Evolutionary conservation across 37 sponge, comb jelly and placozoan genomes (phyloP), one percentile per base, ranked within the genome.

Genomic region (Hormiphora californensis): DNA sequence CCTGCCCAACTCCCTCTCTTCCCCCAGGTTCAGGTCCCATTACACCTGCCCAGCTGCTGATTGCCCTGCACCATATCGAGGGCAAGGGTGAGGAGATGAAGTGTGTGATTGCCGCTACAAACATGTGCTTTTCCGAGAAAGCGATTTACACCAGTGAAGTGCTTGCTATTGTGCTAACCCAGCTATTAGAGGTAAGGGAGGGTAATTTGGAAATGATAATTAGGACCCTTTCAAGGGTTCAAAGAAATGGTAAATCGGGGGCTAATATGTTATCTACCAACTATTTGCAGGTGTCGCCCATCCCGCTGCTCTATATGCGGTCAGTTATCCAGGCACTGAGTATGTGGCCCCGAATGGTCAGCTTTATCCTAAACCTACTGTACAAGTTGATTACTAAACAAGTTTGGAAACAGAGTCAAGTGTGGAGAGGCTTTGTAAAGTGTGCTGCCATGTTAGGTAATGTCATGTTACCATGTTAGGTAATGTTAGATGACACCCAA

Each of bases 361-460:
- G 87, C 78, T 98, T 98, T 87, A 90, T 94, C 17, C 89, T 98
- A 73, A 92, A 91, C 23, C 92, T 98, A 41, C 86, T 98, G 35
- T 44, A 44, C 4, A 91, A 92, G 67, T 91, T 98, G 5, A 91
- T 98, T 19, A 88, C 89, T 33, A 98, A 94, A 68, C 87, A 95
- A 93, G 89, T 95, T 17, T 98, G 99, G 99, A 92, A 92, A 68
- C 91, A 91, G 49, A 87, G 93, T 0, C 95, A 92, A 54, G 91
- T 98, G 43, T 98, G 99, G 99, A 94, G 95, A 85, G 99, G 99
- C 3, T 98, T 98, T 40, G 85, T 98, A 63, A 95, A 92, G 63
- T 98, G 99, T 49, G 95, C 94, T 90, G 91, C 81, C 43, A 73
- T 73, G 81, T 73, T 73, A 19, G 81, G 81, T 73, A 19, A 65